Base-by-base conservation (phyloP, 2,797 vertebrate genomes). In the Myotis myotis region DNA sequence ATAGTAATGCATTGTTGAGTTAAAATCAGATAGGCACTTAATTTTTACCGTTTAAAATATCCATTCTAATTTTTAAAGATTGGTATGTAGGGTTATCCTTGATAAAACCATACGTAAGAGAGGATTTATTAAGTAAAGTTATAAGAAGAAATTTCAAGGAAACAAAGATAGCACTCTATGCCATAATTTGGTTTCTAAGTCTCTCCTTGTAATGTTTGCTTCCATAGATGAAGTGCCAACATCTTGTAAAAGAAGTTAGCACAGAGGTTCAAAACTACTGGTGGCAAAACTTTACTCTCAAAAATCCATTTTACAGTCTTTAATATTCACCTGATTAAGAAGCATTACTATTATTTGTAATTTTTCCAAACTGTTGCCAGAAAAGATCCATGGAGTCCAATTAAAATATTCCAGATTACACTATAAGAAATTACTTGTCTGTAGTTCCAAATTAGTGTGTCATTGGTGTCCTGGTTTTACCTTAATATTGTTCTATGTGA, bases 31-130 rank as follows among this genome's bases (percentile, higher is more conserved):
- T 51, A 66, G 1, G 17, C 3, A 88, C 53, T 80, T 80, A 60
- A 57, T 28, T 80, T 79, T 92, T 79, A 87, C 10, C 33, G 66
- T 74, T 80, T 71, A 75, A 80, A 62, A 83, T 38, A 47, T 28
- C 30, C 68, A 76, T 17, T 68, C 23, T 93, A 20, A 87, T 80
- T 95, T 95, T 83, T 41, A 83, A 74, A 80, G n/a, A 85, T 0
- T 66, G 68, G 2, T 51, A 83, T 80, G 75, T 64, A 28, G 47
- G 4, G 20, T 57, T 83, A 78, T 83, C 30, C 44, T 49, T 85
- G n/a, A 89, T 60, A 41, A 95, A 64, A 51, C 20, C 30, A 88
- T 16, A 71, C 0, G 1, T 19, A 81, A 84, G 7, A 12, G 10
- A 87, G 7, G 51, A 81, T 49, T 79, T 91, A 68, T 53, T 78